phyloP scores from a whole-genome alignment of 1,140 invertebrate genomes.

The Microplitis demolitor region DNA sequence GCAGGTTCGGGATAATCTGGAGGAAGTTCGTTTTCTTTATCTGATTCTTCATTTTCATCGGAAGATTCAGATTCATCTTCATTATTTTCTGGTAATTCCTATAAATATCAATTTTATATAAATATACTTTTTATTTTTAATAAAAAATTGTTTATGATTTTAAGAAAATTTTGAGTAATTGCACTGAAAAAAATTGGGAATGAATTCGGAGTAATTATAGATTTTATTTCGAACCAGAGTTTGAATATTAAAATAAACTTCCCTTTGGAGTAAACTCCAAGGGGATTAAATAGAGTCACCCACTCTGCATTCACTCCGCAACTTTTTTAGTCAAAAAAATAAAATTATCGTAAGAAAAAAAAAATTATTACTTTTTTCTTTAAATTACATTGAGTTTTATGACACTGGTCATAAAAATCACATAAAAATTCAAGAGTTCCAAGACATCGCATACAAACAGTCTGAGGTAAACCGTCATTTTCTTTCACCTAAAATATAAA shows the following conservation, averaged over 20 bases:
- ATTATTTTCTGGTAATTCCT: too few species aligned
- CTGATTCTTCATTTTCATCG: background rate
- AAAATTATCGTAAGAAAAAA: background rate
- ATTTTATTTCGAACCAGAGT: too few species aligned
- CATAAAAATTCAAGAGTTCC: slow-evolving; percentile 44
- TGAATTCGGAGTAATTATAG: too few species aligned
- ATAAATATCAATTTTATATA: too few species aligned
- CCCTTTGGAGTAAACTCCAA: too few species aligned
- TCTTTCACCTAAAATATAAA: slow-evolving; percentile 39
- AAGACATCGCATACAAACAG: slow-evolving; percentile 40
- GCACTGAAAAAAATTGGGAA: too few species aligned
- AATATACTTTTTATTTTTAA: too few species aligned
- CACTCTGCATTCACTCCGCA: slow-evolving; percentile 15
- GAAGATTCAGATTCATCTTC: background rate
- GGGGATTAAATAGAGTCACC: too few species aligned
- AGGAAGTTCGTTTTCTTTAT: background rate
- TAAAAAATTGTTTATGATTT: too few species aligned
- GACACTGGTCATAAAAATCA: slow-evolving; percentile 42
- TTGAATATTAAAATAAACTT: too few species aligned
- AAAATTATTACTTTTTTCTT: slow-evolving; percentile 19
- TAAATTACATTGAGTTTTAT: slow-evolving; percentile 37
- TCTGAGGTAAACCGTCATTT: slow-evolving; percentile 40
- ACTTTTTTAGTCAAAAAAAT: background rate
- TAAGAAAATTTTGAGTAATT: too few species aligned
- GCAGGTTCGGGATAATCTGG: background rate